Base-by-base conservation (phyloP, 2,888 invertebrate species). In the Rosalia funebris region DNA sequence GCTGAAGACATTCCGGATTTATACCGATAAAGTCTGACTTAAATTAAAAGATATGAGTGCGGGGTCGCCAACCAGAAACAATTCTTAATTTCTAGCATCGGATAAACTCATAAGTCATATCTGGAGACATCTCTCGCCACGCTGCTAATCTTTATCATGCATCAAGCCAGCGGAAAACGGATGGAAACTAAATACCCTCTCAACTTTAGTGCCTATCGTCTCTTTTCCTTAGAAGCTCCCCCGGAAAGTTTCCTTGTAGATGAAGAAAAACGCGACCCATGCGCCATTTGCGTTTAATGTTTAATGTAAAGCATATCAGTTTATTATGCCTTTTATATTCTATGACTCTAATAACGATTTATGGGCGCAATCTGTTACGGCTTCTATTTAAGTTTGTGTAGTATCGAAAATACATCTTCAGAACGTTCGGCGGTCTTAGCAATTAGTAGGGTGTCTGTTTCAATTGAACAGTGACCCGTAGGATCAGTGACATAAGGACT, bases 61-160 rank as follows among this genome's bases (percentile, higher is more conserved):
- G 14, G 34, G 57, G 60, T 60, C 56, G 60, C 50, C 56, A 46
- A 60, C 57, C 60, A 60, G 68, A 65, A 66, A 70, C 67, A 70
- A 70, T 70, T 71, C 69, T 71, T 71, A 71, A 74, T 71, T 71
- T 69, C 60, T 48, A 63, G 52, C 62, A 65, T 63, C 65, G 64
- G 66, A 71, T 68, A 68, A 69, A 62, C 59, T 63, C 68, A 68
- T 73, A 71, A 70, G 65, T 74, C 68, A 69, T 70, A 69, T 65
- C 67, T 57, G 50, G 63, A 58, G 71, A 71, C 69, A 70, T 69
- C 59, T 69, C 65, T 68, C 57, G 53, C 60, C 56, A 50, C 57
- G 57, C 45, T 61, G 64, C 62, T 71, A 70, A 72, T 72, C 72
- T 71, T 69, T 65, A 71, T 65, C 68, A 64, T 54, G 62, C 60